Conservation (phyloP, 2,888 invertebrate genomes). For the Thecocarcelia acutangulata region DNA sequence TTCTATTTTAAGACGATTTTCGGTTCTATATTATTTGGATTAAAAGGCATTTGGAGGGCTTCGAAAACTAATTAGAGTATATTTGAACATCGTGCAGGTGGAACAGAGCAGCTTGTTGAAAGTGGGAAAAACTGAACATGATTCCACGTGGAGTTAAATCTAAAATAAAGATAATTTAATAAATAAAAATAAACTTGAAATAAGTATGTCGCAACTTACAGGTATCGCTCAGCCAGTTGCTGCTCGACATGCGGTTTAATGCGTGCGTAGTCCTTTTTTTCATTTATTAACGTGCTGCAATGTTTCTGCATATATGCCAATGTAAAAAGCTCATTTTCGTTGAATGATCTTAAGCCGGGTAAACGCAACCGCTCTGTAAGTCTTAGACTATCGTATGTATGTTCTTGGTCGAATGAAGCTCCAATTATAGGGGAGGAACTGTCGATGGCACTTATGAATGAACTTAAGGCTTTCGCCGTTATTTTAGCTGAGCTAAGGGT, state of each 20-base stretch:
- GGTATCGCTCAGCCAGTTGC: conserved; percentile 78
- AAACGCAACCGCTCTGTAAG: conserved; percentile 76
- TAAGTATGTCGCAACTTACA: conserved; percentile 75
- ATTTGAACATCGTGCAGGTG: conserved; percentile 76
- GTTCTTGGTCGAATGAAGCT: conserved; percentile 76
- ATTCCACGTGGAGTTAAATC: conserved; percentile 80
- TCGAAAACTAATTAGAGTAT: conserved; percentile 73
- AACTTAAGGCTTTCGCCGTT: conserved; percentile 77
- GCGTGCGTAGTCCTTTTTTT: conserved; percentile 78
- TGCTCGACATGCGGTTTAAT: conserved; percentile 81
- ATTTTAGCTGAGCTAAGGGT: conserved; percentile 78
- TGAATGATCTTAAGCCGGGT: conserved; percentile 78
- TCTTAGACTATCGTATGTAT: conserved; percentile 77
- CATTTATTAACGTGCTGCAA: conserved; percentile 79
- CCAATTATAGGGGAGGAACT: conserved; percentile 77
- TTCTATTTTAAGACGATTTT: neutral
- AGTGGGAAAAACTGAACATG: conserved; percentile 79
- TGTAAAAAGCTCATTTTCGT: conserved; percentile 80
- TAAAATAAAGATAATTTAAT: conserved; percentile 58
- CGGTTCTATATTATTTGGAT: conserved; percentile 21
- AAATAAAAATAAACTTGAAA: neutral
- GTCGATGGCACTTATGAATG: conserved; percentile 77
- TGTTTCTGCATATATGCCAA: conserved; percentile 80
- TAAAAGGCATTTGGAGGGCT: conserved; percentile 23
- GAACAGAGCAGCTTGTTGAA: conserved; percentile 77